phyloP scores from a whole-genome alignment of 2,797 vertebrate genomes.

The Eleutherodactylus coqui region DNA sequence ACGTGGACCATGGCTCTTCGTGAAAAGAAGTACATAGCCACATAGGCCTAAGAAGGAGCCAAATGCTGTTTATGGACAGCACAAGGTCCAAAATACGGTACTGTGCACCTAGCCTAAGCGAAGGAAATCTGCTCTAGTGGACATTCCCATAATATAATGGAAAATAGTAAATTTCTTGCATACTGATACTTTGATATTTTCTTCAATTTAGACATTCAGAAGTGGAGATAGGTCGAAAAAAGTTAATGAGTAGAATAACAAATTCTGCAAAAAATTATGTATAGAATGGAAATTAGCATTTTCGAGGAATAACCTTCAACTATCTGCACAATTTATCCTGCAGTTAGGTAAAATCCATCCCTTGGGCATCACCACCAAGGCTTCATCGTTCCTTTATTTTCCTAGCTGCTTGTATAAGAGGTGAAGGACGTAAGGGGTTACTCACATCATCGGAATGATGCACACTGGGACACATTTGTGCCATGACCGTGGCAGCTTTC shows the following conservation, averaged over 20 bases:
- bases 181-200: not conserved
- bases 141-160: not conserved
- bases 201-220: not conserved
- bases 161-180: not conserved
- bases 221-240: not conserved
- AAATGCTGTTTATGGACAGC: too few relatives aligned
- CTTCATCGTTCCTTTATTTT: not conserved
- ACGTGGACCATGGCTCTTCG: too few relatives aligned
- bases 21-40: too few relatives aligned
- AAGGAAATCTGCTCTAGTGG: too few relatives aligned
- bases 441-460: conserved; percentile 25
- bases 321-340: not conserved
- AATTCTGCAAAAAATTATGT: not conserved
- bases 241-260: not conserved
- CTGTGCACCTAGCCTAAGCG: too few relatives aligned
- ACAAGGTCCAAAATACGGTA: too few relatives aligned
- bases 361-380: not conserved
- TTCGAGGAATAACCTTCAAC: not conserved
- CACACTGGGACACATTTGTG: conserved; percentile 38
- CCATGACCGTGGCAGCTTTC: conserved; percentile 27
- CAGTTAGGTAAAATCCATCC: not conserved
- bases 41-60: too few relatives aligned
- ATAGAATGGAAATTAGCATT: not conserved
- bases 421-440: conserved; percentile 44
- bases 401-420: not conserved